A percentile compares a stretch with the other conserved stretches of the same genome.
These are phyloP conservation scores for Crotalus helleri DNA, from an alignment of 2,113 vertebrate genomes.

Conservation along the genomic window DNA sequence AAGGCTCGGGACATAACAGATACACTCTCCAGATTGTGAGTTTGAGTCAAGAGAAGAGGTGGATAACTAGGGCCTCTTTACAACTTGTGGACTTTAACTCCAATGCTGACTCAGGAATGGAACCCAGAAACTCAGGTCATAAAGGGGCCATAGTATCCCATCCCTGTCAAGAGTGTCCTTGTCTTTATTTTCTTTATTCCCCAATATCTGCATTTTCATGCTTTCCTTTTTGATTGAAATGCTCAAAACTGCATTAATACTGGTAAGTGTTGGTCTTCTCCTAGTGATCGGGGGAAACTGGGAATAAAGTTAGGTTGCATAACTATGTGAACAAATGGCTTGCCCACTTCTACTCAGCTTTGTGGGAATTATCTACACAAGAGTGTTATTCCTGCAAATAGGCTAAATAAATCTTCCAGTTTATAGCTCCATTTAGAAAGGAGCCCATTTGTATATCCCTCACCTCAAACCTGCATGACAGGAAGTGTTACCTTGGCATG, in stretches of 20 bases:
- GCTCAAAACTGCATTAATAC: not conserved
- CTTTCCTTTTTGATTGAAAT: not conserved
- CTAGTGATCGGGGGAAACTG: not conserved
- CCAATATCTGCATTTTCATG: not conserved
- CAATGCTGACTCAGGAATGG: not conserved
- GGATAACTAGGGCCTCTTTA: not conserved
- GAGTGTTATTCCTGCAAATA: not conserved
- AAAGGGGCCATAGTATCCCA: not conserved
- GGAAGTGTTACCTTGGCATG: conserved; percentile 46
- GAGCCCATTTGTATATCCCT: not conserved
- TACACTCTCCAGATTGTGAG: not conserved
- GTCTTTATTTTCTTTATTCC: not conserved
- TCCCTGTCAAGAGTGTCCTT: not conserved
- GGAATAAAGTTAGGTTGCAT: not conserved
- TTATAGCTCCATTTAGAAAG: not conserved
- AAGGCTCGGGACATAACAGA: no score
- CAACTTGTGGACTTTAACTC: not conserved
- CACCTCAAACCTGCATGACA: not conserved
- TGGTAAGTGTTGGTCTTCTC: not conserved
- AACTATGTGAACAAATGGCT: not conserved
- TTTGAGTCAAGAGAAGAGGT: not conserved
- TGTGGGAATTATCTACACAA: not conserved
- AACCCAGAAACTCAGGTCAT: not conserved
- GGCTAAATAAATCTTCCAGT: no score
- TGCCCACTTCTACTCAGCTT: not conserved